Base-by-base conservation (phyloP, 1,140 invertebrate genomes). In the Aradophagus sp. region DNA sequence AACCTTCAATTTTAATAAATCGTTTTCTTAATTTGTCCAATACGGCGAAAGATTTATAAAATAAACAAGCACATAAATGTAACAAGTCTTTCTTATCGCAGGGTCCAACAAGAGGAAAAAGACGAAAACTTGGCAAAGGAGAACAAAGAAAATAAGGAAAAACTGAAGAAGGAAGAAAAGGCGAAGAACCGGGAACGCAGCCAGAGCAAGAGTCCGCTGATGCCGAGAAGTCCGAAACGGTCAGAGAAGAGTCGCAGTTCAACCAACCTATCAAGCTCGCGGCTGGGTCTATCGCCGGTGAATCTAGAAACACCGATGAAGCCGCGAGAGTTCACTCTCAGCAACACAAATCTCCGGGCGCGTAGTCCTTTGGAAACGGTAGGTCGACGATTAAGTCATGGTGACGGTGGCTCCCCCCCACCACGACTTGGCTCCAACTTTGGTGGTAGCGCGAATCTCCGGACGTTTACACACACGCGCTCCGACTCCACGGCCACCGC, bases 51-150 rank as follows among this genome's bases (percentile, higher is more conserved):
- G 20, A 5, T 23, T 23, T 23, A 23, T 5, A 23, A 4, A 5
- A 8, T 23, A 23, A 23, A 4, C n/a, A 31, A 8, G 2, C 29
- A 10, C n/a, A 31, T 31, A 31, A 10, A 31, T 6, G n/a, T 11
- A 31, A 31, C 26, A 13, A 39, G 5, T 53, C 1, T 50, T 8
- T 53, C 44, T 61, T 68, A 27, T 61, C 55, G 10, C 41, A 86
- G 84, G 79, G 84, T 82, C 3, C 84, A 86, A 39, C 83, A 85
- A 44, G 84, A 84, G 42, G 82, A 85, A 12, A 84, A 81, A 29
- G 56, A 73, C 1, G 80, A 82, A 2, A 45, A 5, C 13, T 7
- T 10, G 0, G 34, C 32, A 4, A 68, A 68, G 38, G 55, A 61
- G 1, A 53, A 23, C 11, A 35, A 44, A 14, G 48, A 42, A 3